Conservation (phyloP, 1,140 invertebrate genomes). For the Drosophila athabasca region DNA sequence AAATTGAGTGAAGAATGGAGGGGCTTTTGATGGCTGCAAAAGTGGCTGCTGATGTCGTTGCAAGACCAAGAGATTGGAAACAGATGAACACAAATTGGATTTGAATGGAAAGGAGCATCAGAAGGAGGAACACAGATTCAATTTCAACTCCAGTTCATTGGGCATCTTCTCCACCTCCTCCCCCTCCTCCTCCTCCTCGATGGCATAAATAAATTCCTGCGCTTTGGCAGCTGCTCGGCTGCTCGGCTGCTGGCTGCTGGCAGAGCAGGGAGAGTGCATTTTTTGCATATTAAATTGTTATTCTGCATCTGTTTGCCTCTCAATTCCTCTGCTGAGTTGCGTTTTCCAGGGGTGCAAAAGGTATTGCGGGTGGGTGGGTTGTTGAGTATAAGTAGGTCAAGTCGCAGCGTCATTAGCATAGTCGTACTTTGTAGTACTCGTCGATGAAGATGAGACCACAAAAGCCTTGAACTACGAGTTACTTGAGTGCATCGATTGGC, state of each 20-base stretch:
- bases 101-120: not conserved
- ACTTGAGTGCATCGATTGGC: constrained; percentile 20
- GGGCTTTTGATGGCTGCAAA: not conserved
- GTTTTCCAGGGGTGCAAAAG: not conserved
- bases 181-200: constrained; percentile 3
- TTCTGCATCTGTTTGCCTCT: constrained; percentile 42
- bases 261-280: constrained; percentile 29
- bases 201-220: constrained; percentile 8
- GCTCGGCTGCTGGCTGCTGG: not conserved
- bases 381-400: constrained; percentile 52
- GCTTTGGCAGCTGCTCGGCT: constrained; percentile 13
- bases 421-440: not conserved
- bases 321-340: constrained; percentile 17
- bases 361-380: not conserved
- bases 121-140: constrained; percentile 10
- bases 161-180: not conserved
- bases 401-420: constrained; percentile 53
- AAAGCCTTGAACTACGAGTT: constrained; percentile 26
- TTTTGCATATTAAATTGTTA: constrained; percentile 55
- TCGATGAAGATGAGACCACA: not conserved
- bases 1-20: constrained; percentile 37
- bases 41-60: too few species aligned
- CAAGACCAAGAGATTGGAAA: too few species aligned
- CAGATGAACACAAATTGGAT: constrained; percentile 31
- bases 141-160: constrained; percentile 21